Conservation (phyloP, 2,113 vertebrate genomes). For the Mesocricetus auratus region DNA sequence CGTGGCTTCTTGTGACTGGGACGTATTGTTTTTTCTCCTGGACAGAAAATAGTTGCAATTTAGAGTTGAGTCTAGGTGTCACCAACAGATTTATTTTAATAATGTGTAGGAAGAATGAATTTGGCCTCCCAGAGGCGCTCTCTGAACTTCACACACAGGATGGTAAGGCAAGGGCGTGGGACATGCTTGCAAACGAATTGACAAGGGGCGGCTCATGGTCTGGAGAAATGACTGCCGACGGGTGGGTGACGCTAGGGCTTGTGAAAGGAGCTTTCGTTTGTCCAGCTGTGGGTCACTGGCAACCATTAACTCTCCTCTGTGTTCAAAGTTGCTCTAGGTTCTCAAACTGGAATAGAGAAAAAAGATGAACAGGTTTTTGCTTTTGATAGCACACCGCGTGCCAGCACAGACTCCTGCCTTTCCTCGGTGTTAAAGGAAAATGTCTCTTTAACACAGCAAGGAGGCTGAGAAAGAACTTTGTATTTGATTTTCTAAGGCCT, state of each 20-base stretch:
- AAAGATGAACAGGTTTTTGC: neutral
- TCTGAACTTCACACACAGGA: conserved; percentile 58
- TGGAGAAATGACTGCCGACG: neutral
- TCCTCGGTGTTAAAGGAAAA: conserved; percentile 1
- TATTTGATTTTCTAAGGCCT: neutral
- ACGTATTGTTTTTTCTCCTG: conserved; percentile 41
- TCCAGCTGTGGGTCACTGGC: neutral
- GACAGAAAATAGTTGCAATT: conserved; percentile 59
- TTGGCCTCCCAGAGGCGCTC: conserved; percentile 62
- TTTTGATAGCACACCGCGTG: neutral
- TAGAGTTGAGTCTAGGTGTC: conserved; percentile 75
- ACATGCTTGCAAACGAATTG: conserved; percentile 52
- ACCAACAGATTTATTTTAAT: conserved; percentile 80
- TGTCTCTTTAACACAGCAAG: neutral
- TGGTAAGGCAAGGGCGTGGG: conserved; percentile 44
- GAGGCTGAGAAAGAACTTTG: neutral
- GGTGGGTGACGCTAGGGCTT: conserved; percentile 34
- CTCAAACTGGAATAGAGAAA: neutral
- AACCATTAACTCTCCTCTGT: neutral
- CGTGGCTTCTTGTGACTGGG: conserved; percentile 73
- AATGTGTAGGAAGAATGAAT: conserved; percentile 65
- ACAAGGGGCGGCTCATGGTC: fast-evolving
- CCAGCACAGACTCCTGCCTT: neutral
- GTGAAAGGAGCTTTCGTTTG: neutral
- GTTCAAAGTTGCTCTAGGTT: neutral